phyloP scores from a whole-genome alignment of 2,113 vertebrate species.

The Pimephales promelas region DNA sequence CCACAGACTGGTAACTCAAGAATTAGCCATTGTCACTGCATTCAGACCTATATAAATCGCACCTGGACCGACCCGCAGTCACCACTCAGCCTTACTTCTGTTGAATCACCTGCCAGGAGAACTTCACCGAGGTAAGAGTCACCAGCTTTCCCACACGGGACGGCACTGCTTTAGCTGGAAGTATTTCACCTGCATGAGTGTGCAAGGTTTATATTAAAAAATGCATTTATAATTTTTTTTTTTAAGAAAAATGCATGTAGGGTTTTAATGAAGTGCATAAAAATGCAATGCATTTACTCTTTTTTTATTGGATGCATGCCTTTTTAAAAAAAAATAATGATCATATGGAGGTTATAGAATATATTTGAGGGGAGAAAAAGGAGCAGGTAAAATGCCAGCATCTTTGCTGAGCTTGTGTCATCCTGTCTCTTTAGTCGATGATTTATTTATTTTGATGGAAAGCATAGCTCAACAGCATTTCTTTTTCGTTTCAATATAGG shows the following conservation, averaged over 20 bases:
- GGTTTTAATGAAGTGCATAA: too few species aligned
- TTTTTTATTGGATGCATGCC: background rate
- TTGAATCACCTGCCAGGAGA: conserved; percentile 71
- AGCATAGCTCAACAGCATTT: too few species aligned
- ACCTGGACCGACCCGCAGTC: conserved; percentile 64
- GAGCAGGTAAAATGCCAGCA: background rate
- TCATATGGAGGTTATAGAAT: too few species aligned
- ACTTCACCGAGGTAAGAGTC: conserved; percentile 67
- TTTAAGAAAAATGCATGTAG: too few species aligned
- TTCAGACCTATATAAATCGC: conserved; percentile 91
- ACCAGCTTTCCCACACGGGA: background rate
- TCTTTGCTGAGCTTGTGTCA: background rate
- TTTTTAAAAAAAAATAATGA: too few species aligned
- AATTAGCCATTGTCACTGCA: conserved; percentile 82
- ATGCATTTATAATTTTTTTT: too few species aligned
- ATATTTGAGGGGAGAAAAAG: background rate
- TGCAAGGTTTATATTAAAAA: too few species aligned
- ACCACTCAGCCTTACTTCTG: conserved; percentile 73
- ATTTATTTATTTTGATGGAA: background rate
- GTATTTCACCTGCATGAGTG: background rate
- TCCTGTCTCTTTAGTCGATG: background rate
- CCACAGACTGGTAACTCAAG: conserved; percentile 91
- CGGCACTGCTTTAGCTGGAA: background rate
- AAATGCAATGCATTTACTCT: background rate
- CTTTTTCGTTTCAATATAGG: background rate